Conservation (phyloP, 64 coral and sea anemone genomes). For the Montipora capricornis region DNA sequence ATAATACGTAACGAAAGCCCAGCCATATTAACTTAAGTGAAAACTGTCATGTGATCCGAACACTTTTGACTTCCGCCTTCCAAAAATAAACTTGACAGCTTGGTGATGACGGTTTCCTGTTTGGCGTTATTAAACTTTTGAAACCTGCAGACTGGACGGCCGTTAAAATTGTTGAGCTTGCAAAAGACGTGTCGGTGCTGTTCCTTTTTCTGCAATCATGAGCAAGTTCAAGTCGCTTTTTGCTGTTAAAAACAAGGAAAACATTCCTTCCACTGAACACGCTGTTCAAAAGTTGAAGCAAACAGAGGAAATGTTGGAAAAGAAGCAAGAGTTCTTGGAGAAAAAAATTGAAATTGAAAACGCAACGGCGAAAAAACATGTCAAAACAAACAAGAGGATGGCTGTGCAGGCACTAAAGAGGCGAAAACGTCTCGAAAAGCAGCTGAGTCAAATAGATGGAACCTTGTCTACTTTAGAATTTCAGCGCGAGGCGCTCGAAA, state of each 20-base stretch:
- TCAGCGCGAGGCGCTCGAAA: slow-evolving; percentile 92
- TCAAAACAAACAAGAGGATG: slow-evolving; percentile 80
- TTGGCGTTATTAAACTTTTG: not conserved
- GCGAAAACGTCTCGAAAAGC: slow-evolving; percentile 90
- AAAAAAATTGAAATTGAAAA: slow-evolving; percentile 86
- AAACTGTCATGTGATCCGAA: not conserved
- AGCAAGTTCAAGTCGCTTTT: slow-evolving; percentile 13
- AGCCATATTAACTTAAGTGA: not conserved
- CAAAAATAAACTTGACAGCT: not conserved
- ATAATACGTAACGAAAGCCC: not conserved
- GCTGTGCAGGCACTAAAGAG: slow-evolving; percentile 86
- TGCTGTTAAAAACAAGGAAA: slow-evolving; percentile 64
- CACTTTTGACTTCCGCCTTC: not conserved
- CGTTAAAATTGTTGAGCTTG: not conserved
- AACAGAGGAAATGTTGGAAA: slow-evolving; percentile 90
- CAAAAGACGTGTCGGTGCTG: not conserved
- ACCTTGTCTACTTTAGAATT: slow-evolving; percentile 96
- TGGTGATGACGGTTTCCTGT: not conserved
- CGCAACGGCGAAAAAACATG: slow-evolving; percentile 67
- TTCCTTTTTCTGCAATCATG: not conserved
- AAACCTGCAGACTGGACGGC: not conserved
- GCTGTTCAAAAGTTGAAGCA: slow-evolving; percentile 83
- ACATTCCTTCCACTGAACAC: slow-evolving; percentile 61
- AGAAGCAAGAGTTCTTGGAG: slow-evolving; percentile 85
- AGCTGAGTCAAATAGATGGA: slow-evolving; percentile 89